Conservation (phyloP, 2,797 vertebrate species). For the Onychomys torridus region DNA sequence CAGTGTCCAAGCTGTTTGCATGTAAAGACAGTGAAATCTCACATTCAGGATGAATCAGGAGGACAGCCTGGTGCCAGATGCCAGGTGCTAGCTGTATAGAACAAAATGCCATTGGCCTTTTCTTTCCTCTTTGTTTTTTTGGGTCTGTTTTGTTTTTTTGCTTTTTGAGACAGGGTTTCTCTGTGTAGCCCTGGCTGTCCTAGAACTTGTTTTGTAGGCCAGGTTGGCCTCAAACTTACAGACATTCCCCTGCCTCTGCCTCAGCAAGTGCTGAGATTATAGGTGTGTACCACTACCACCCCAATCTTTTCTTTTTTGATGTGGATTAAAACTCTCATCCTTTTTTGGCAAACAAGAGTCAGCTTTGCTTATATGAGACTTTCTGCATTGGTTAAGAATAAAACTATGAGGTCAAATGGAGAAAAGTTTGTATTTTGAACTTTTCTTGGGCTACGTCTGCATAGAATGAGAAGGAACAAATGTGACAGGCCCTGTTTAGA, state of each 20-base stretch:
- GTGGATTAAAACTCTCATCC: not conserved
- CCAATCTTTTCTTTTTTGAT: not conserved
- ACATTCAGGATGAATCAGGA: not conserved
- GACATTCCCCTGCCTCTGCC: not conserved
- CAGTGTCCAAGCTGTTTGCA: not conserved
- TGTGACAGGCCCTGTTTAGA: not conserved
- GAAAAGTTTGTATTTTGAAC: not conserved
- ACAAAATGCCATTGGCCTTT: not conserved
- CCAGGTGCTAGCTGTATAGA: not conserved
- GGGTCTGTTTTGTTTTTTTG: not conserved
- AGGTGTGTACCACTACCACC: not conserved
- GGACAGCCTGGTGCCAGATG: not conserved
- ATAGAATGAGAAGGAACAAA: not conserved
- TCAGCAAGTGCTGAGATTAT: not conserved
- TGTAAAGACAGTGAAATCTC: not conserved
- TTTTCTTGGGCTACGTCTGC: not conserved
- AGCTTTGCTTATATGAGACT: not conserved
- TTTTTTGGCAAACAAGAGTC: not conserved
- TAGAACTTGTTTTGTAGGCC: not conserved
- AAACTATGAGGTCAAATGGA: not conserved
- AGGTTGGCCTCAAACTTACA: not conserved
- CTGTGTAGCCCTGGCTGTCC: not conserved
- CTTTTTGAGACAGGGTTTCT: not conserved
- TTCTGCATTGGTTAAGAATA: conserved; percentile 2
- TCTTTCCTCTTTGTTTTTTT: not conserved